Conservation (phyloP, 2,888 invertebrate species). For the Tenodera sinensis region DNA sequence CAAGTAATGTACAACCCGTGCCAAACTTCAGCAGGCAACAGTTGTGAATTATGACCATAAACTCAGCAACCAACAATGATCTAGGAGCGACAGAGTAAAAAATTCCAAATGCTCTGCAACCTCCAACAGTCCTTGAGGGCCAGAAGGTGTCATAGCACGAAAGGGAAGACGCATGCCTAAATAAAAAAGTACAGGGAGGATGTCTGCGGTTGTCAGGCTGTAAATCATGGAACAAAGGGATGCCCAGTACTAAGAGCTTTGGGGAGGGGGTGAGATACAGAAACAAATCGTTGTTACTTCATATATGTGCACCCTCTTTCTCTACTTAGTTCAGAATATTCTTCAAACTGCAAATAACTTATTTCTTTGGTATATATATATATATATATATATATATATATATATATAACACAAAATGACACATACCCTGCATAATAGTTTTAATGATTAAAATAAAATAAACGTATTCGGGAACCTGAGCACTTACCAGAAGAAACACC, state of each 20-base stretch:
- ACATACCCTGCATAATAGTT: too few relatives aligned
- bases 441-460: too few relatives aligned
- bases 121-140: neutral
- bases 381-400: too few relatives aligned
- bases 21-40: too few relatives aligned
- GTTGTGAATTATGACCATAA: too few relatives aligned
- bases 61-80: neutral
- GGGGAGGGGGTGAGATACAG: neutral
- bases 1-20: too few relatives aligned
- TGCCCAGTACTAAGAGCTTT: neutral
- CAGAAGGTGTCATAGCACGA: neutral
- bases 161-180: neutral
- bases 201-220: neutral
- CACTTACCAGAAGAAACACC: too few relatives aligned
- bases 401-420: too few relatives aligned
- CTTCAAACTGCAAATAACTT: too few relatives aligned
- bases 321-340: too few relatives aligned
- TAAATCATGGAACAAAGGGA: neutral
- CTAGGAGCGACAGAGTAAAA: neutral
- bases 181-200: neutral
- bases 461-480: too few relatives aligned
- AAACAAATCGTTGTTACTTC: neutral
- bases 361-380: too few relatives aligned
- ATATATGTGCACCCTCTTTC: neutral
- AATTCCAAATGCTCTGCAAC: neutral